Evolutionary conservation across 2,797 vertebrate species (phyloP).

Genomic region (Thamnophis elegans): DNA sequence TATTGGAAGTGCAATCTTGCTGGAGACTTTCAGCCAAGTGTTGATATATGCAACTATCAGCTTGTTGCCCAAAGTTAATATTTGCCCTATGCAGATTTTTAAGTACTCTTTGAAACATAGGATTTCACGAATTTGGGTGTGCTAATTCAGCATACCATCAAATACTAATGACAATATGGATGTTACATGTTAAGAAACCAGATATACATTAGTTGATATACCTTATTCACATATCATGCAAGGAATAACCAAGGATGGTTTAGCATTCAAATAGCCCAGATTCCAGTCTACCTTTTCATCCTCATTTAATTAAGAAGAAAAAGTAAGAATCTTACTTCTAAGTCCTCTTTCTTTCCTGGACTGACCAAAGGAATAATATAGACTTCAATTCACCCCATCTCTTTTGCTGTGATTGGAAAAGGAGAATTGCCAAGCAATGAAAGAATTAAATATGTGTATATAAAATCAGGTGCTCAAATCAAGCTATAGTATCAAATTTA

Average conservation of each 20-base stretch:
- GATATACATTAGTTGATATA: not conserved
- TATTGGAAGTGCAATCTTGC: slow-evolving; percentile 16
- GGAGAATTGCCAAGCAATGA: not conserved
- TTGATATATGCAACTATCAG: not conserved
- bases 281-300: not conserved
- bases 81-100: too few relatives aligned
- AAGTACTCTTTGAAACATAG: not conserved
- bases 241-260: not conserved
- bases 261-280: not conserved
- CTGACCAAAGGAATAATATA: not conserved
- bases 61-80: not conserved
- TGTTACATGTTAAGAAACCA: not conserved
- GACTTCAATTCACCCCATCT: not conserved
- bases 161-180: not conserved
- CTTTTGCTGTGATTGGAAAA: not conserved
- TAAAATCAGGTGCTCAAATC: not conserved
- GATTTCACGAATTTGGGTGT: not conserved
- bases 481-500: not conserved
- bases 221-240: not conserved
- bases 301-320: not conserved
- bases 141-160: not conserved
- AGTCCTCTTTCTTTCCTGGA: not conserved
- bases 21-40: slow-evolving; percentile 32
- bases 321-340: not conserved
- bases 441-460: not conserved